Evolutionary conservation across 1,140 invertebrate species (phyloP).

Genomic region (Zaprionus davidi): DNA sequence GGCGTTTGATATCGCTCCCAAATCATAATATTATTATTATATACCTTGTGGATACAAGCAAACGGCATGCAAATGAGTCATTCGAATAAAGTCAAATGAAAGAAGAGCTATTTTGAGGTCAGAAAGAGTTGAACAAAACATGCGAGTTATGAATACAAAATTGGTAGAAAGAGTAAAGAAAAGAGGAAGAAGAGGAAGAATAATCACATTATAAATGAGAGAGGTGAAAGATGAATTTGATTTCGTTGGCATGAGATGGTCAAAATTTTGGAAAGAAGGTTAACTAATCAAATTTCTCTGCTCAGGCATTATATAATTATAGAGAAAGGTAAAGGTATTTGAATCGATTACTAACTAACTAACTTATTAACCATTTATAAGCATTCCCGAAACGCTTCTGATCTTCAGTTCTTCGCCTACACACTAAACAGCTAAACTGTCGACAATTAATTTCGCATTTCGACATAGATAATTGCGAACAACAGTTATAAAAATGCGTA

Average conservation of each 20-base stretch:
- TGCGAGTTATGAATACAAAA: conserved; percentile 15
- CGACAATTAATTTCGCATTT: conserved; percentile 38
- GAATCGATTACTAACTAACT: not conserved
- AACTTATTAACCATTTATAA: not conserved
- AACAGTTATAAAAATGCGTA: conserved; percentile 39
- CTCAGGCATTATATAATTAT: conserved; percentile 1
- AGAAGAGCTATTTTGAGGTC: conserved; percentile 34
- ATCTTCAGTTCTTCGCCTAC: not conserved
- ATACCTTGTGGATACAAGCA: conserved; percentile 48
- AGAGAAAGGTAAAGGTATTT: not conserved
- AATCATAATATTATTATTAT: not conserved
- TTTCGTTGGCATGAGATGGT: not conserved
- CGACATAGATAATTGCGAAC: conserved; percentile 29
- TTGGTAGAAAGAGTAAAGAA: not conserved
- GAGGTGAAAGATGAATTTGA: not conserved
- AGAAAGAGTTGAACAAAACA: conserved; percentile 26
- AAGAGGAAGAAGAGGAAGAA: not conserved
- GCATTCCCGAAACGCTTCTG: not conserved
- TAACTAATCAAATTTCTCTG: conserved; percentile 17
- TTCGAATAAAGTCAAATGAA: conserved; percentile 34
- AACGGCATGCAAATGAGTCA: conserved; percentile 76
- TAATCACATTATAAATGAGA: not conserved
- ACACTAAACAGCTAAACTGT: conserved; percentile 30
- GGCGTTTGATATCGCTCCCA: conserved; percentile 34
- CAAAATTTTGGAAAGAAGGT: not conserved